phyloP scores from a whole-genome alignment of 2,797 vertebrate species.

The Passerculus sandwichensis region DNA sequence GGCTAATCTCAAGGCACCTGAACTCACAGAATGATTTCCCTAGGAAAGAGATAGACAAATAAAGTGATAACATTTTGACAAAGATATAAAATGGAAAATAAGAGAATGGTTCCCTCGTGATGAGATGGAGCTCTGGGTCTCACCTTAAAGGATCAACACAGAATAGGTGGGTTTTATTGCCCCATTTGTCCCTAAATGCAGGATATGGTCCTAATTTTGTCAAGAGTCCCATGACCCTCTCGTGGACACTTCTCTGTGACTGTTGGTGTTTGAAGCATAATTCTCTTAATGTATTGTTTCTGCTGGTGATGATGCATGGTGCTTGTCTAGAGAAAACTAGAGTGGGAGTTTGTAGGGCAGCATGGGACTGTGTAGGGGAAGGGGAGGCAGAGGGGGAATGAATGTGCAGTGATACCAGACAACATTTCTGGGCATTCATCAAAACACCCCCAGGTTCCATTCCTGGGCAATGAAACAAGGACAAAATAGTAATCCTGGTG shows the following conservation, averaged over 20 bases:
- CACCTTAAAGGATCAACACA: neutral
- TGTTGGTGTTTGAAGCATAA: neutral
- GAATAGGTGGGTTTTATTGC: neutral
- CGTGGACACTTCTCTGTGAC: neutral
- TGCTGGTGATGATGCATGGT: neutral
- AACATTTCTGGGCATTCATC: neutral
- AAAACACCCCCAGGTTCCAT: neutral
- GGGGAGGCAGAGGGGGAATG: neutral
- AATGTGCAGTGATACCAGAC: neutral
- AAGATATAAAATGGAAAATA: neutral
- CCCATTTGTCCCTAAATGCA: neutral
- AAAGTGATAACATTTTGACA: neutral
- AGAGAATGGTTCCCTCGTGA: neutral
- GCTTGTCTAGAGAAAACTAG: neutral
- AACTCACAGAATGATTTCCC: neutral
- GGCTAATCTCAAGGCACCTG: neutral
- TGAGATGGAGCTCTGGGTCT: neutral
- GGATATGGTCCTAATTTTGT: neutral
- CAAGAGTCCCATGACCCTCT: neutral
- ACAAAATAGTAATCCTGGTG: neutral
- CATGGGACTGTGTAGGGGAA: neutral
- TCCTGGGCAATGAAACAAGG: constrained; percentile 26
- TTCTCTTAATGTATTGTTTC: neutral
- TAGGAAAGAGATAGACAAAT: neutral
- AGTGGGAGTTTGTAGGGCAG: neutral